phyloP scores from a whole-genome alignment of 2,888 invertebrate species.

The Phortica okadai region DNA sequence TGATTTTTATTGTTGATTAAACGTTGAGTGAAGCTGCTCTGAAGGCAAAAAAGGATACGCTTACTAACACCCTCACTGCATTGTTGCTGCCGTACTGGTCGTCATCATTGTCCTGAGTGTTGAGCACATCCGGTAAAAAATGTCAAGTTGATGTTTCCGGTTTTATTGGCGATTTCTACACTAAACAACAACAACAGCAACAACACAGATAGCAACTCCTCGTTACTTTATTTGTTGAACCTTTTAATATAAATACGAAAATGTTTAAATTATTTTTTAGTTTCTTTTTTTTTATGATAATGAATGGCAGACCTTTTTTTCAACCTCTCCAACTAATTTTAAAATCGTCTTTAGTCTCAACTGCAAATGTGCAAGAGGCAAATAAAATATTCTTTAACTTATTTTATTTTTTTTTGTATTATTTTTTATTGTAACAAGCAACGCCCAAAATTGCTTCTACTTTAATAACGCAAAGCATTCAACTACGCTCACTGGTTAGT shows the following conservation, averaged over 20 bases:
- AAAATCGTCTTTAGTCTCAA: too few relatives aligned
- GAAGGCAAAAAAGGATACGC: slow-evolving; percentile 54
- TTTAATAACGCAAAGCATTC: neutral
- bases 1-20: slow-evolving; percentile 72
- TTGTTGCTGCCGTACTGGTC: neutral
- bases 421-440: neutral
- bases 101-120: slow-evolving; percentile 42
- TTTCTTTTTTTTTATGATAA: too few relatives aligned
- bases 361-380: too few relatives aligned
- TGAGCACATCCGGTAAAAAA: slow-evolving; percentile 71
- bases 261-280: too few relatives aligned
- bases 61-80: slow-evolving; percentile 39
- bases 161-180: slow-evolving; percentile 45
- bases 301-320: too few relatives aligned
- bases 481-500: slow-evolving; percentile 24
- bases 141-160: slow-evolving; percentile 74
- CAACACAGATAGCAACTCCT: too few relatives aligned
- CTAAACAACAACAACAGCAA: too few relatives aligned
- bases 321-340: too few relatives aligned
- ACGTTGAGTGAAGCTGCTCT: slow-evolving; percentile 47
- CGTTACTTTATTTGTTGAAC: neutral
- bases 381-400: neutral
- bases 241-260: too few relatives aligned
- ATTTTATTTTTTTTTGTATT: neutral
- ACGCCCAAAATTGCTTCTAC: neutral